Conservation (phyloP, 2,888 invertebrate species). For the Drosophila picticornis region DNA sequence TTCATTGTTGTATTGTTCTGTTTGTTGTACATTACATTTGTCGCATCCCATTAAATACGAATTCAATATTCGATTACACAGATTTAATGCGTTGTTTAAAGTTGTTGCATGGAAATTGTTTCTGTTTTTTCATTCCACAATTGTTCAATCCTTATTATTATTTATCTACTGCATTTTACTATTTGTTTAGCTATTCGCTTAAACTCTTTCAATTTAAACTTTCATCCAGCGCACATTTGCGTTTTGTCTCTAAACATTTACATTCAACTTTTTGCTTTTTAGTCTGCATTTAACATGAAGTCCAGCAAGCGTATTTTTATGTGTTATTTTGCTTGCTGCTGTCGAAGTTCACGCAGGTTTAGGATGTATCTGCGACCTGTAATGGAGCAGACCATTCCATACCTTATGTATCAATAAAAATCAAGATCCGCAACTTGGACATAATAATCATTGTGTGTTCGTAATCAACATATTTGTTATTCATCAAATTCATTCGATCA, state of each 20-base stretch:
- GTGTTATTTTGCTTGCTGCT: not conserved
- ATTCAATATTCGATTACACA: slow-evolving; percentile 3
- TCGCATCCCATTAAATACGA: slow-evolving; percentile 3
- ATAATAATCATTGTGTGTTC: not conserved
- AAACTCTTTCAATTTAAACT: not conserved
- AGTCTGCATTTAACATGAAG: slow-evolving; percentile 23
- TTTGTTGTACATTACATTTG: slow-evolving; percentile 1
- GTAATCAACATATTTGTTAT: not conserved
- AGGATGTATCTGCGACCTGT: not conserved
- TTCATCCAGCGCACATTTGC: not conserved
- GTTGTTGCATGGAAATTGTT: not conserved
- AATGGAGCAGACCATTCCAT: not conserved
- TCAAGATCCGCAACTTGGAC: not conserved
- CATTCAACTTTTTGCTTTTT: not conserved
- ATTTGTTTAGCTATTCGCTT: not conserved
- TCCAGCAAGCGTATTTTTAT: slow-evolving; percentile 26
- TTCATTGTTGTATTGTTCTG: slow-evolving; percentile 26
- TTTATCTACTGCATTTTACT: not conserved
- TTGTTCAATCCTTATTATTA: not conserved
- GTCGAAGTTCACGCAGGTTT: not conserved
- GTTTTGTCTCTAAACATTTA: not conserved
- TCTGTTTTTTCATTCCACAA: not conserved
- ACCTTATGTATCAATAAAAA: not conserved
- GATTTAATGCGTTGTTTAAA: slow-evolving; percentile 5
- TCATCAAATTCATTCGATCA: not conserved